Evolutionary conservation across 2,113 vertebrate species (phyloP), one percentile per base, ranked within the genome.

Genomic region (Forbesichthys agassizii): DNA sequence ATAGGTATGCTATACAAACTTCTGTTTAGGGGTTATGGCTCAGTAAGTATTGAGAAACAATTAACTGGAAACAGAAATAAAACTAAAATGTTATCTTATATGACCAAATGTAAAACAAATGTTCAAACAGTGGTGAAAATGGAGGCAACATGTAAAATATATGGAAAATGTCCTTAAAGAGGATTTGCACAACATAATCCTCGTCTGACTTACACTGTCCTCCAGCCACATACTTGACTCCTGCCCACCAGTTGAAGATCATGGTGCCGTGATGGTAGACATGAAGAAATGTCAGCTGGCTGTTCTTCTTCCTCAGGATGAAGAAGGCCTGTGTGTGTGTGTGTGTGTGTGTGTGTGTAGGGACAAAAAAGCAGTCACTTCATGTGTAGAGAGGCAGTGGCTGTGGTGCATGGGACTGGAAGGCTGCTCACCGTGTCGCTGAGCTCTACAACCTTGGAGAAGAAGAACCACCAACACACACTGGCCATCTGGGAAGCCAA

Each of bases 181-280:
- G n/a, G 16, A 8, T 57, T 10, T 9, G 10, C 16, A 12, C 33
- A 3, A 33, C 8, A 11, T 5, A 11, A 7, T 27, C 56, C 11
- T 10, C 1, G 33, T 27, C 5, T 3, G 5, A 82, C 90, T 85
- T 88, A 95, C 95, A 94, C 87, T 94, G 93, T 75, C 92, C 93
- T 51, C 93, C 94, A 1, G 92, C 91, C 60, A 94, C 73, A 0
- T 93, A 94, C 79, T 95, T 95, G 55, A 95, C 79, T 6, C 93
- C 94, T 0, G 69, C 76, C 92, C 92, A 95, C 88, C 92, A 95
- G 86, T 84, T 95, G 84, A 93, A 94, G 75, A 94, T 89, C 93
- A 95, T 91, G 11, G 93, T 93, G 68, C 79, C 84, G 0, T 95
- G 95, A 73, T 95, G 94, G 77, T 94, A 95, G 11, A 95, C 71